Conservation (phyloP, 2,113 vertebrate genomes). For the Puffinus mauretanicus region DNA sequence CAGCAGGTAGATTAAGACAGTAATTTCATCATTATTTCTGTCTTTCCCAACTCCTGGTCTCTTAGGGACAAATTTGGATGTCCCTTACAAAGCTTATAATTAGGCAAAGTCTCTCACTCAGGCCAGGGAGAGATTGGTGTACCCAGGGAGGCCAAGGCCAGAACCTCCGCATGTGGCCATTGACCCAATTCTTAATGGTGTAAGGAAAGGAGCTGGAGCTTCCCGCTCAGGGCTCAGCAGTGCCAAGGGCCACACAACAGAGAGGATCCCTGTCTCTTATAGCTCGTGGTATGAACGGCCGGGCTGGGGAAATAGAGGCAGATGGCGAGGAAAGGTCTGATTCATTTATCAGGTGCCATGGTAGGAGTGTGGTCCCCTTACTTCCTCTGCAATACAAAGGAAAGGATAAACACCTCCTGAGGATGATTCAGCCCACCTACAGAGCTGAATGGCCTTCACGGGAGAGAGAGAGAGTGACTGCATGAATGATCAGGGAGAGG, state of each 20-base stretch:
- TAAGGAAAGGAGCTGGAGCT: background rate
- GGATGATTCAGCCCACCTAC: background rate
- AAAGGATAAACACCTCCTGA: background rate
- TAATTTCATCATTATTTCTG: background rate
- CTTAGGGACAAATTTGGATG: background rate
- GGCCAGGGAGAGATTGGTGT: background rate
- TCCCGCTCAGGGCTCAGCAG: background rate
- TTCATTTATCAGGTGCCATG: background rate
- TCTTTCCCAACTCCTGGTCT: background rate
- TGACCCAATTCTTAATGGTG: background rate
- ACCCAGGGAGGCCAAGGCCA: background rate
- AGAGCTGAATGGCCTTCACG: background rate
- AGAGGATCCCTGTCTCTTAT: background rate
- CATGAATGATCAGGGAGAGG: background rate
- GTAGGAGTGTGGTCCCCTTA: background rate
- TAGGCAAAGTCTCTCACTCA: background rate
- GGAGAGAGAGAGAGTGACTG: background rate
- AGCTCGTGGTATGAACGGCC: background rate
- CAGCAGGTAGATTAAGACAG: background rate
- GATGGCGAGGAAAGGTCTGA: background rate
- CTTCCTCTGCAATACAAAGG: background rate
- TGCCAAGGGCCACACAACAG: fast-evolving
- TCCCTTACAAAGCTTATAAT: background rate
- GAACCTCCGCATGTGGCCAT: background rate
- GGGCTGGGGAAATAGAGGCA: background rate